Evolutionary conservation across 2,888 invertebrate genomes (phyloP).

Genomic region (Tryphoninae sp.): DNA sequence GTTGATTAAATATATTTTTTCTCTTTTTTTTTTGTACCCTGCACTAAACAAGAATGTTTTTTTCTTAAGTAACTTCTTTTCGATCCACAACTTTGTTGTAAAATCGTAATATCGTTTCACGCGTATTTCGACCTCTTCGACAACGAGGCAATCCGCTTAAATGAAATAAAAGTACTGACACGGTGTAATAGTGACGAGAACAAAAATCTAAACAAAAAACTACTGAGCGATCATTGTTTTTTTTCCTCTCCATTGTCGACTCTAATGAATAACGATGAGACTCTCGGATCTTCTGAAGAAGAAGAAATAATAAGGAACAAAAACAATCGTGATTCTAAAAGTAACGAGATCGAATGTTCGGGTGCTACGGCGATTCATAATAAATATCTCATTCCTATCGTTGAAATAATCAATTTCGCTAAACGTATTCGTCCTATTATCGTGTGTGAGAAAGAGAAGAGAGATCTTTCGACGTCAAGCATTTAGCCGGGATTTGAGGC

Average conservation of each 20-base stretch:
- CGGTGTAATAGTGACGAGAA: conserved; percentile 10
- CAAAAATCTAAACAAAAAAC: conserved; percentile 3
- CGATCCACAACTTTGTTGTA: not conserved
- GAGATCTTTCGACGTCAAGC: conserved; percentile 3
- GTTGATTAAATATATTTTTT: conserved; percentile 56
- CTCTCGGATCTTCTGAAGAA: conserved; percentile 6
- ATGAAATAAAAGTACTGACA: conserved; percentile 10
- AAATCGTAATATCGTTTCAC: not conserved
- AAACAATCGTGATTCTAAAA: conserved; percentile 8
- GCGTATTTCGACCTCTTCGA: not conserved
- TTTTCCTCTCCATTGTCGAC: conserved; percentile 11
- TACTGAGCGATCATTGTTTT: conserved; percentile 6
- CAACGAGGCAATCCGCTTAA: conserved; percentile 5
- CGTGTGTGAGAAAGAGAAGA: conserved; percentile 3
- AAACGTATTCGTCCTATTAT: conserved; percentile 33
- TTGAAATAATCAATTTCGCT: conserved; percentile 42
- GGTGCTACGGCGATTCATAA: conserved; percentile 42
- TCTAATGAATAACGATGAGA: not conserved
- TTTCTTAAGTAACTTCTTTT: conserved; percentile 39
- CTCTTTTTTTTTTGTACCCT: conserved; percentile 55
- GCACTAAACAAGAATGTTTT: conserved; percentile 43
- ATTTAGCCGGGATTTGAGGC: conserved; percentile 1
- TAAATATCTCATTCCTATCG: conserved; percentile 49
- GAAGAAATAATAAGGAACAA: conserved; percentile 2
- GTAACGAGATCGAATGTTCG: conserved; percentile 25